Conservation (phyloP, 2,888 invertebrate species). For the Cryptops parisi region DNA sequence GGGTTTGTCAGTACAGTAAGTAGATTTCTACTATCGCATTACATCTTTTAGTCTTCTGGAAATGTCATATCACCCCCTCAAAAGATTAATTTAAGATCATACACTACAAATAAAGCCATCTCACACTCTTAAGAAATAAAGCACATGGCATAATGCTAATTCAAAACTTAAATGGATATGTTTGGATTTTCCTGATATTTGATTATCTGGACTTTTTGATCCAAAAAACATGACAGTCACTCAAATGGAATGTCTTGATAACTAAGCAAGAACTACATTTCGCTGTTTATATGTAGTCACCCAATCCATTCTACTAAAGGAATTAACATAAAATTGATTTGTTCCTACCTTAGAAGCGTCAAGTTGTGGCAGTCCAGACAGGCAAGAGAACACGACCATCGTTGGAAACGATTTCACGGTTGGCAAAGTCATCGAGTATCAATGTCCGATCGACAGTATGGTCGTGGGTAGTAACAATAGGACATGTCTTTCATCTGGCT, state of each 20-base stretch:
- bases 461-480: conserved; percentile 53
- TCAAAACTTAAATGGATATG: too few species aligned
- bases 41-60: neutral
- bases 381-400: conserved; percentile 58
- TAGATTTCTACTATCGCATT: neutral
- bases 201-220: too few species aligned
- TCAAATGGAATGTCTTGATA: too few species aligned
- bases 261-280: too few species aligned
- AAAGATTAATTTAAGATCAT: too few species aligned
- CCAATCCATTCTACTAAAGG: neutral
- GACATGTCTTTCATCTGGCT: conserved; percentile 55
- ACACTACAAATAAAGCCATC: too few species aligned
- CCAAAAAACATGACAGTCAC: too few species aligned
- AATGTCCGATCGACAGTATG: conserved; percentile 68
- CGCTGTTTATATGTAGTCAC: neutral
- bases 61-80: neutral
- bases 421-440: conserved; percentile 54
- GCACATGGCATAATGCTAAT: too few species aligned
- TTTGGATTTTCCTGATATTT: too few species aligned
- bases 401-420: conserved; percentile 36
- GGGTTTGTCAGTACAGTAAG: conserved; percentile 58
- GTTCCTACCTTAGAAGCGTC: conserved; percentile 48
- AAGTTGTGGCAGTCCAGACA: conserved; percentile 77
- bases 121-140: neutral
- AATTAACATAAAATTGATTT: neutral